Percentiles rank a stretch among this genome's conserved stretches.
These are phyloP conservation scores for Phthorimaea operculella DNA, from an alignment of 1,140 invertebrate species.

Conservation along the genomic window DNA sequence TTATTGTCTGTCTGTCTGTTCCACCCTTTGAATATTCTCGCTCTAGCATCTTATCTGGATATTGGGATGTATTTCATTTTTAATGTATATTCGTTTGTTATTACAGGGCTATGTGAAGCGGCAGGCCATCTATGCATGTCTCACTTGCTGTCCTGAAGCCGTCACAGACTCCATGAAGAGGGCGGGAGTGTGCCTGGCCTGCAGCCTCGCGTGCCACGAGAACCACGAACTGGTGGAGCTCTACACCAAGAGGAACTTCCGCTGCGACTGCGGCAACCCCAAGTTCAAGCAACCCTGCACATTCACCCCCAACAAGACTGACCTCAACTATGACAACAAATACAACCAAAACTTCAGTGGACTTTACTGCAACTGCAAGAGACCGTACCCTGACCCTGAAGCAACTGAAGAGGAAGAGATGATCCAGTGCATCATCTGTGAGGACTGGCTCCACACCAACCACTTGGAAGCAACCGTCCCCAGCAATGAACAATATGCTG, in stretches of 20 bases:
- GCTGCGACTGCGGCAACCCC: slow-evolving; percentile 96
- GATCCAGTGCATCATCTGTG: slow-evolving; percentile 97
- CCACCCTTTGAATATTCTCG: too few relatives aligned
- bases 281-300: slow-evolving; percentile 84
- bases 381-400: slow-evolving; percentile 95
- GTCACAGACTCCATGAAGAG: slow-evolving; percentile 67
- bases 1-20: too few relatives aligned
- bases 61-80: too few relatives aligned
- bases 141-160: slow-evolving; percentile 82
- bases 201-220: slow-evolving; percentile 94
- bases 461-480: slow-evolving; percentile 76
- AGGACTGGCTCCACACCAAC: slow-evolving; percentile 96
- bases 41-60: too few relatives aligned
- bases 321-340: slow-evolving; percentile 78
- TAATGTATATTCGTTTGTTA: too few relatives aligned
- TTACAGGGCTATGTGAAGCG: slow-evolving; percentile 89
- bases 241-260: slow-evolving; percentile 96
- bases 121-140: slow-evolving; percentile 95
- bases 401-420: slow-evolving; percentile 86
- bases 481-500: slow-evolving; percentile 74
- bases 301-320: slow-evolving; percentile 76
- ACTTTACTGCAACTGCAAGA: slow-evolving; percentile 91
- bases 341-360: slow-evolving; percentile 98
- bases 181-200: slow-evolving; percentile 94
- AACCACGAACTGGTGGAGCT: slow-evolving; percentile 96